Base-by-base conservation (phyloP, 1,140 invertebrate species). In the Macrosteles quadrilineatus region DNA sequence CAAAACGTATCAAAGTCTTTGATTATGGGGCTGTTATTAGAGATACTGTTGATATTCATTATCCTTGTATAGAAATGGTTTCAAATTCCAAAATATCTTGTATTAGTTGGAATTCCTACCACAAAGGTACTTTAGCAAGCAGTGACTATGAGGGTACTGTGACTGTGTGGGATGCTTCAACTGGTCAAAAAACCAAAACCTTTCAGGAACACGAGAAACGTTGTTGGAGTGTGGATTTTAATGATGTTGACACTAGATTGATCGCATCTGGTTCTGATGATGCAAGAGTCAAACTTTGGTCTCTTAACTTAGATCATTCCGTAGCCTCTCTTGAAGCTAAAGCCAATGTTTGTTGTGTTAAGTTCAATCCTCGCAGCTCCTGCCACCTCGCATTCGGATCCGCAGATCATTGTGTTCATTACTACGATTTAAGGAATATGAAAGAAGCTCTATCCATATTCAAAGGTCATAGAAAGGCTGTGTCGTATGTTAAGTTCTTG, bases 211-310 rank as follows among this genome's bases (percentile, higher is more conserved):
- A 98, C 81, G 95, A 98, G 80, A 98, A 97, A 80, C 83, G 96
- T 64, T 97, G 95, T 79, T 98, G 96, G 96, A 95, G 93, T 73
- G 95, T 98, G 11, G 95, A 98, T 83, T 98, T 98, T 79, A 98
- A 97, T 79, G 88, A 91, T 71, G 90, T 95, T 45, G 95, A 98
- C 80, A 94, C 95, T 2, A 85, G 94, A 67, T 79, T 98, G 12
- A 89, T 98, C 68, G 96, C 96, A 2, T 97, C 94, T 1, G 96
- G 95, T 9, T 97, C 94, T 0, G 96, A 98, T 83, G 96, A 98
- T 83, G 91, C 94, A 12, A 88, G 93, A 79, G 95, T 98, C 1
- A 98, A 98, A 82, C 83, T 98, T 1, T 98, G 96, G 94, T 91
- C 94, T 12, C 84, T 95, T 0, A 94, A 94, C 78, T 86, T 86